phyloP scores from a whole-genome alignment of 2,797 vertebrate genomes.

The Enteromius radiatus region DNA sequence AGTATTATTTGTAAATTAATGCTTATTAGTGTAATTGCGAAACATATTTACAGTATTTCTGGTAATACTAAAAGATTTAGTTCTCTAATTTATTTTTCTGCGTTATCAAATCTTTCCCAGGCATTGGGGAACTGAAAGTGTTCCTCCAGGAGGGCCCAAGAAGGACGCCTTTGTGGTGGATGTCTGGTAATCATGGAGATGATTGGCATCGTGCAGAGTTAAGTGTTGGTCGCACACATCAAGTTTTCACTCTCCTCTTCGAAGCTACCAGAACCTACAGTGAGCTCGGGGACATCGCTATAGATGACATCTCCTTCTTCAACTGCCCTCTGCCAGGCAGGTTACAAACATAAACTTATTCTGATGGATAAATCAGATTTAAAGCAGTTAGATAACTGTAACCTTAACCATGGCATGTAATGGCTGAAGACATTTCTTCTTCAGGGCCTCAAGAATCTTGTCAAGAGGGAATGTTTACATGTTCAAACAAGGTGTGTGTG shows the following conservation, averaged over 20 bases:
- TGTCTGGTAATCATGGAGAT: slow-evolving; percentile 67
- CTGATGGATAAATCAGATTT: neutral
- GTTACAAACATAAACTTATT: neutral
- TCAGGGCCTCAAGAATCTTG: slow-evolving; percentile 72
- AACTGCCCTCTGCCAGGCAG: slow-evolving; percentile 77
- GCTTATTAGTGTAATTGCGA: neutral
- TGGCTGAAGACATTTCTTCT: neutral
- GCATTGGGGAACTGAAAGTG: slow-evolving; percentile 68
- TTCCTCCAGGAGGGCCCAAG: slow-evolving; percentile 65
- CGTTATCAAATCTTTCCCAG: slow-evolving; percentile 54
- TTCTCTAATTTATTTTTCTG: neutral
- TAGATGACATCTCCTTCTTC: slow-evolving; percentile 77
- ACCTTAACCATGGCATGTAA: neutral
- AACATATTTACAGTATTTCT: neutral
- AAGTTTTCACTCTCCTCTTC: slow-evolving; percentile 73
- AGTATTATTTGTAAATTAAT: no score
- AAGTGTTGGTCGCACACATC: slow-evolving; percentile 67
- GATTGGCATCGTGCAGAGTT: slow-evolving; percentile 71
- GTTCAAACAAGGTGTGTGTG: slow-evolving; percentile 76
- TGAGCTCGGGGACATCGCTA: slow-evolving; percentile 69
- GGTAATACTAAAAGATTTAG: neutral
- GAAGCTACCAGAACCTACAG: slow-evolving; percentile 71
- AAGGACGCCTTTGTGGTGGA: slow-evolving; percentile 72
- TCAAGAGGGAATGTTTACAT: slow-evolving; percentile 69
- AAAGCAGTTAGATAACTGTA: neutral